These are phyloP conservation scores for Acropora yongei DNA, from an alignment of 64 coral and sea anemone genomes.

Conservation along the genomic window DNA sequence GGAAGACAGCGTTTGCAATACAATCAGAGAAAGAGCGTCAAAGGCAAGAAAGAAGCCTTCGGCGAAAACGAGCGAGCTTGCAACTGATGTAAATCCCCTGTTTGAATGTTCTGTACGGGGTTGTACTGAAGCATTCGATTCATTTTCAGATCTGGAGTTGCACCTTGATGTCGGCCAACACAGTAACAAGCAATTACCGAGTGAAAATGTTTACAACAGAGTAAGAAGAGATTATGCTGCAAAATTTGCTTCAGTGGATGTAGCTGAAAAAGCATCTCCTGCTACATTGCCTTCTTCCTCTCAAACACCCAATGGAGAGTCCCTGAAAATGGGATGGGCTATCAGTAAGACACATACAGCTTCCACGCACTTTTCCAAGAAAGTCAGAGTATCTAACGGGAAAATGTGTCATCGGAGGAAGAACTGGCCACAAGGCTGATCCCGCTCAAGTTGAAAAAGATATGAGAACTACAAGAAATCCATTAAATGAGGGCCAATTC, in stretches of 20 bases:
- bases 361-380: conserved; percentile 35
- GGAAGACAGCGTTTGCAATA: no score
- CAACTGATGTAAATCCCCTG: background rate
- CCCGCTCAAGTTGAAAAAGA: conserved; percentile 59
- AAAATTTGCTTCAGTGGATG: conserved; percentile 62
- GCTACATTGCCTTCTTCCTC: conserved; percentile 4
- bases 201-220: background rate
- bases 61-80: background rate
- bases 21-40: no score
- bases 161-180: conserved; percentile 67
- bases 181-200: background rate
- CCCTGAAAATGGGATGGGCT: conserved; percentile 60
- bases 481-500: conserved; percentile 41
- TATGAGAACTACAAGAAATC: conserved; percentile 49
- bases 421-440: conserved; percentile 63
- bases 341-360: conserved; percentile 3
- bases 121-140: conserved; percentile 27
- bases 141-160: conserved; percentile 35
- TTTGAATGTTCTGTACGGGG: conserved; percentile 38
- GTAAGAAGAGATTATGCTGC: conserved; percentile 38
- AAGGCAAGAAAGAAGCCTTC: background rate
- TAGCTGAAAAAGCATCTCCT: background rate
- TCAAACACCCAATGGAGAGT: background rate
- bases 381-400: conserved; percentile 15
- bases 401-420: conserved; percentile 43